These are phyloP conservation scores for Chrysaora quinquecirrha DNA, from an alignment of 30 jellyfish, hydroid and myxozoan species.

Conservation along the genomic window DNA sequence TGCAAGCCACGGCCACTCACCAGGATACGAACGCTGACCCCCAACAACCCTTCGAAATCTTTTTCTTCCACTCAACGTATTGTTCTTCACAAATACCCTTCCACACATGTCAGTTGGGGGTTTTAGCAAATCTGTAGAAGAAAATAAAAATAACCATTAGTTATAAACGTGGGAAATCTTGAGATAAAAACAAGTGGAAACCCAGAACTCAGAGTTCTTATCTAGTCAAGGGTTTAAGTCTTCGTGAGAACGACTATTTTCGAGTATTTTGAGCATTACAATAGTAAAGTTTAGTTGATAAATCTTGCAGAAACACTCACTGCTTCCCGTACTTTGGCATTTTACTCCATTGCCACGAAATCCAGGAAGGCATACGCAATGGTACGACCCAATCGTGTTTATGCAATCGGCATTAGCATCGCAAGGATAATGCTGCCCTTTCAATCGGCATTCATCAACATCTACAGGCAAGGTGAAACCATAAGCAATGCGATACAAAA, in stretches of 20 bases:
- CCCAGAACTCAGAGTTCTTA: no score
- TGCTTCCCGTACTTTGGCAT: conserved; percentile 25
- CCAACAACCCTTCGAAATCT: conserved; percentile 82
- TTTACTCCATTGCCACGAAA: conserved; percentile 67
- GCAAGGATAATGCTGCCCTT: conserved; percentile 55
- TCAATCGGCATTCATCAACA: conserved; percentile 57
- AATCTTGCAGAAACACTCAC: no score
- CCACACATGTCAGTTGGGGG: conserved; percentile 71
- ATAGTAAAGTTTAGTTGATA: no score
- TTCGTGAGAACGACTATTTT: no score
- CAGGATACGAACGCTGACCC: conserved; percentile 78
- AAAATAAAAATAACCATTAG: no score
- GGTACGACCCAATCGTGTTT: conserved; percentile 60
- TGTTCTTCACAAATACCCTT: conserved; percentile 25
- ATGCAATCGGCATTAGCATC: conserved; percentile 62
- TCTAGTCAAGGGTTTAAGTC: no score
- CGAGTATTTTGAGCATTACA: no score
- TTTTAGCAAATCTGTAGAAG: conserved; percentile 23
- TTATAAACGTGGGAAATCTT: no score
- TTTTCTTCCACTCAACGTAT: conserved; percentile 10
- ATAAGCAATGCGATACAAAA: no score
- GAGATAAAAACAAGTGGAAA: no score
- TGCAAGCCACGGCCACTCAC: conserved; percentile 97
- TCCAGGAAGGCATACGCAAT: conserved; percentile 69
- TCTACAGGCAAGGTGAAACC: conserved; percentile 34